Base-by-base conservation (phyloP, 2,797 vertebrate genomes). In the Kryptolebias ocellatus region DNA sequence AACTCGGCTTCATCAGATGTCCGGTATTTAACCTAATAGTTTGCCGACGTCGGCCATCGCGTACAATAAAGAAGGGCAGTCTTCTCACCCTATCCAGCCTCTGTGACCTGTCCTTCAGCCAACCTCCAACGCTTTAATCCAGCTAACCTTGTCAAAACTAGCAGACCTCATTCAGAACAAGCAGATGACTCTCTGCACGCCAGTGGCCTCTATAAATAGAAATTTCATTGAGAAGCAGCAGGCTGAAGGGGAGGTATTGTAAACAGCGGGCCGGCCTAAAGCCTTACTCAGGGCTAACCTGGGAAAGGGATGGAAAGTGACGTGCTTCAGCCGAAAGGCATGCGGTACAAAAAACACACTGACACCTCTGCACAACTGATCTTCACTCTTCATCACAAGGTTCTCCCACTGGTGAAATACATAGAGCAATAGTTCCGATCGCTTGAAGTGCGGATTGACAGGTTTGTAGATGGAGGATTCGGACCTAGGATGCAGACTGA, bases 111-210 rank as follows among this genome's bases (percentile, higher is more conserved):
- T 83, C 87, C 86, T 90, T 90, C 89, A 87, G 80, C 64, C 58
- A 58, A 57, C 79, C 80, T 49, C 74, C 71, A 65, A 64, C 56
- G 80, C 80, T 85, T 88, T 89, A 92, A 92, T 93, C 87, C 87
- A 85, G 88, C 89, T 92, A 91, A 93, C 91, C 92, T 93, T 91
- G 90, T 93, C 89, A 92, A 91, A 92, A 89, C 77, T 88, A 76
- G 85, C 90, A 84, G 83, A 89, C 86, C 86, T 92, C 92, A 92
- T 92, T 93, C 92, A 92, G 88, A 93, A 91, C 90, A 92, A 92
- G 88, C 87, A 86, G 91, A 92, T 90, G 87, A 92, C 91, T 91
- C 84, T 89, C 73, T 78, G 88, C 88, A 89, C 77, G 76, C 89
- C 89, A 89, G 84, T 79, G 67, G 79, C 62, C 72, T 64, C 90